These are phyloP conservation scores for Leucosticte australis DNA, from an alignment of 2,113 vertebrate genomes.

Conservation along the genomic window DNA sequence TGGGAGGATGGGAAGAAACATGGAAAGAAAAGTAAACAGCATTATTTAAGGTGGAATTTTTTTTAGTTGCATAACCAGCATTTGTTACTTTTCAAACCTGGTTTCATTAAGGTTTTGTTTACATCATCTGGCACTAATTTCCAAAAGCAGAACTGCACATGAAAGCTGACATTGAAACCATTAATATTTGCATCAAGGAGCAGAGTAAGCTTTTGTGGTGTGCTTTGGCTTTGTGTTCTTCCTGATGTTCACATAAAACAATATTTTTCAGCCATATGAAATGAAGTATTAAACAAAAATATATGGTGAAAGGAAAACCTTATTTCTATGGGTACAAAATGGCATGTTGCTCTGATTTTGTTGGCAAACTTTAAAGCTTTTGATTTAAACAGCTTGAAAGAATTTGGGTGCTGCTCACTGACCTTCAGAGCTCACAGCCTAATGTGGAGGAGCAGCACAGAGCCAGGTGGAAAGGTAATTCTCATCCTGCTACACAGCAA, in stretches of 20 bases:
- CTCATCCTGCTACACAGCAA: neutral
- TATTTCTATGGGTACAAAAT: neutral
- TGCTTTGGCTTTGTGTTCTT: neutral
- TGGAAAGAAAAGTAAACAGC: constrained; percentile 1
- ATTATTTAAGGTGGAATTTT: neutral
- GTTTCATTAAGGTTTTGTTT: neutral
- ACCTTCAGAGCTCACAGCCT: neutral
- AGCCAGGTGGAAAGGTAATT: neutral
- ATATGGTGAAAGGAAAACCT: neutral
- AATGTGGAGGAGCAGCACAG: neutral
- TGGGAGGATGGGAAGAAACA: constrained; percentile 55
- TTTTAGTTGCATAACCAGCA: neutral
- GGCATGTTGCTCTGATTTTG: neutral
- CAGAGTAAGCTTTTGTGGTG: neutral
- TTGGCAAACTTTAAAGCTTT: neutral
- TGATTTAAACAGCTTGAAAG: neutral
- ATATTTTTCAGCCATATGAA: neutral
- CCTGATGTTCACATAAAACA: neutral
- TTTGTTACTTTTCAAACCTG: neutral
- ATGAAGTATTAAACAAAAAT: neutral
- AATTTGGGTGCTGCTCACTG: neutral
- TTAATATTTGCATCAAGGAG: neutral
- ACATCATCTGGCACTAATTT: accelerated
- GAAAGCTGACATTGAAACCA: neutral
- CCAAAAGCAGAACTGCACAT: neutral